phyloP scores from a whole-genome alignment of 2,113 vertebrate species.

The Charina bottae region DNA sequence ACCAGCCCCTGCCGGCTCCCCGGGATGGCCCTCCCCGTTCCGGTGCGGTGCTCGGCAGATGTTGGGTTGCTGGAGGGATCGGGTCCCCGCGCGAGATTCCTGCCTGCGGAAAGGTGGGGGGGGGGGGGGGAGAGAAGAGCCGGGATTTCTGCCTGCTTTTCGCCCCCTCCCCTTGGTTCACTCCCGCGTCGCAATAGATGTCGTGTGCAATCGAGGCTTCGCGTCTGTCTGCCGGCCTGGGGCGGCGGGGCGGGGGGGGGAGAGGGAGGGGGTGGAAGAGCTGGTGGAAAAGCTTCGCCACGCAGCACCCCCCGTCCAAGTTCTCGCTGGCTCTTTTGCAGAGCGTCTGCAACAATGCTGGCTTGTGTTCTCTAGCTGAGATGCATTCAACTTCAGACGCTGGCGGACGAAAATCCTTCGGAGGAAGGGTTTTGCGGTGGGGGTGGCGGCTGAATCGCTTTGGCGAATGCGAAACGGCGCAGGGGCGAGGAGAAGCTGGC shows the following conservation, averaged over 20 bases:
- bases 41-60: not conserved
- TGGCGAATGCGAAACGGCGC: not conserved
- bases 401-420: not conserved
- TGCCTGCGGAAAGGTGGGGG: not conserved
- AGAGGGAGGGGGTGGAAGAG: not conserved
- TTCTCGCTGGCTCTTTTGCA: not conserved
- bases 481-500: not conserved
- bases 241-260: not conserved
- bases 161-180: not conserved
- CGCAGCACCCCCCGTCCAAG: not conserved
- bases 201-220: not conserved
- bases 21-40: not conserved
- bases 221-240: no score
- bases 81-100: not conserved
- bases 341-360: conserved; percentile 3
- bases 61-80: not conserved
- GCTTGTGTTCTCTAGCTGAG: not conserved
- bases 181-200: not conserved
- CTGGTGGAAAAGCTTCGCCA: not conserved
- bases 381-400: not conserved
- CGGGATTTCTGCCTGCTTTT: not conserved
- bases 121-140: no score
- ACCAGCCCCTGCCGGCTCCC: not conserved
- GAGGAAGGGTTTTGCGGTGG: not conserved
- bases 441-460: no score